These are phyloP conservation scores for Panzeria rudis DNA, from an alignment of 2,888 invertebrate genomes.

Conservation along the genomic window DNA sequence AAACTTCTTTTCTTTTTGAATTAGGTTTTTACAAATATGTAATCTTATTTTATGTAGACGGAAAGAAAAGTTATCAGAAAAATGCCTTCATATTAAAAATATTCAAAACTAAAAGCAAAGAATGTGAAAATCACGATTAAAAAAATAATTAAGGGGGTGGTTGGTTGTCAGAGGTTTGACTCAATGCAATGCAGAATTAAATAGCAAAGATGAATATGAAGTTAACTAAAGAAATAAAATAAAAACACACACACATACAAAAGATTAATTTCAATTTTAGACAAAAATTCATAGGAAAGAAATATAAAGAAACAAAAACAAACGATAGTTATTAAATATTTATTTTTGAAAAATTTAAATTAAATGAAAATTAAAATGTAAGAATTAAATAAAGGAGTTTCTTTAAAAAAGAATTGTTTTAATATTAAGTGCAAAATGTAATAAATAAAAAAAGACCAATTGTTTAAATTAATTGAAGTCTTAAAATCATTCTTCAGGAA, in stretches of 20 bases:
- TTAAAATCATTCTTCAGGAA: not conserved
- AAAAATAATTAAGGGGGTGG: conserved; percentile 31
- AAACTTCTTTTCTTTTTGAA: conserved; percentile 8
- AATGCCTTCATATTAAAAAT: conserved; percentile 55
- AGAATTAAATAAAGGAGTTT: conserved; percentile 63
- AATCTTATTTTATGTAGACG: not conserved
- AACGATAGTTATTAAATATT: conserved; percentile 61
- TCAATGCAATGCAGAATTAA: conserved; percentile 5
- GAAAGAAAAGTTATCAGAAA: conserved; percentile 16
- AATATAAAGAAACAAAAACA: conserved; percentile 35
- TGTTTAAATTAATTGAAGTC: conserved; percentile 74
- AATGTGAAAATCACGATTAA: not conserved
- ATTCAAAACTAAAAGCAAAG: conserved; percentile 5
- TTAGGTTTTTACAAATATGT: not conserved
- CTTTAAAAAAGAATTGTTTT: conserved; percentile 77
- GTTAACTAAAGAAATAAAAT: conserved; percentile 38
- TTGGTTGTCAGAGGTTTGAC: too few species aligned
- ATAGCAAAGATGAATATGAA: conserved; percentile 5
- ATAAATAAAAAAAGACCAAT: conserved; percentile 72
- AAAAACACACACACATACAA: conserved; percentile 1
- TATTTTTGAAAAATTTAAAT: conserved; percentile 71
- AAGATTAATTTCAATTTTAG: conserved; percentile 42
- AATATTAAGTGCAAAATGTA: conserved; percentile 76
- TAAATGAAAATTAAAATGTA: conserved; percentile 52
- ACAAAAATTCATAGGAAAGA: conserved; percentile 21